Evolutionary conservation across 2,888 invertebrate genomes (phyloP), one percentile per base, ranked within the genome.

Genomic region (Drosophila trichaetosa): DNA sequence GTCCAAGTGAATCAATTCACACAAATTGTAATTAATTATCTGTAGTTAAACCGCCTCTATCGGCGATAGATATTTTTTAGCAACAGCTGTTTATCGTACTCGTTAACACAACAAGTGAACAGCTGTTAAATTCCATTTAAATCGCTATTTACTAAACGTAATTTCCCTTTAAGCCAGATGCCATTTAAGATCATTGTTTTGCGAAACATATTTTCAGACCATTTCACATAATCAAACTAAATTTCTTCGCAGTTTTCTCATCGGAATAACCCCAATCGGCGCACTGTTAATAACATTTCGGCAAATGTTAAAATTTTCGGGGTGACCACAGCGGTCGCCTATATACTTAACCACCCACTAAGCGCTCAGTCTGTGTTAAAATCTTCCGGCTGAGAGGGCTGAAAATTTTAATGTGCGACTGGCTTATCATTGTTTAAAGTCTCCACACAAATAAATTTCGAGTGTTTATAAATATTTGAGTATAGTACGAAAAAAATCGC

Each of bases 361-460:
- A 57, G 57, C 51, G 67, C 72, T 86, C 90, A 91, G 83, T 89
- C 90, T 91, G 90, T 90, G 89, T 90, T 85, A 81, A 91, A 90
- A 93, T 93, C 93, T 93, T 93, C 92, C 93, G 93, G 93, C 91
- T 93, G 89, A 93, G 93, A 92, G 91, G 93, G 93, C 93, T 93
- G 93, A 93, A 93, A 93, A 92, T 93, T 92, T 83, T 83, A 80
- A 79, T 77, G 78, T 73, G 74, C 77, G 76, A 74, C 75, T 73
- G 69, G 60, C 61, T 67, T 80, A 63, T 70, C 68, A 58, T 69
- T 68, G 51, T 66, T 59, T 70, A 74, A 72, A 69, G 66, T 56
- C 52, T 66, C 53, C 62, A 21, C 27, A 64, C 11, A 42, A 4
- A 49, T 57, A 77, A 69, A 71, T 73, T 76, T 68, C 65, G 62